phyloP scores from a whole-genome alignment of 2,888 invertebrate species.

The Hirtodrosophila duncani region DNA sequence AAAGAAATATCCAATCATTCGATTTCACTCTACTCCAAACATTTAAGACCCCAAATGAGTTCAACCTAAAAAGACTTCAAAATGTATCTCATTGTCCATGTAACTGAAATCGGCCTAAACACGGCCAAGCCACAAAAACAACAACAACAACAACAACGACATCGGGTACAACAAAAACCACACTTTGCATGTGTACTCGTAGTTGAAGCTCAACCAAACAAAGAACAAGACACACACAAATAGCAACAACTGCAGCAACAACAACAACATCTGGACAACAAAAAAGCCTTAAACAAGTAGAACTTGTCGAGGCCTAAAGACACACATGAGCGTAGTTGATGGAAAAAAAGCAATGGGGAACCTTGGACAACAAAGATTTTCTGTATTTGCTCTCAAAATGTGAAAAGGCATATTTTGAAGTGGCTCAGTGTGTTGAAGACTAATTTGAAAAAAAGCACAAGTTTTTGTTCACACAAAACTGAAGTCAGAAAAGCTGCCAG shows the following conservation, averaged over 20 bases:
- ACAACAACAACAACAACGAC: slow-evolving; percentile 24
- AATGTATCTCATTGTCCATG: slow-evolving; percentile 65
- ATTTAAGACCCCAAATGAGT: slow-evolving; percentile 44
- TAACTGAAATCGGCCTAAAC: slow-evolving; percentile 49
- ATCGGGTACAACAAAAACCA: slow-evolving; percentile 52
- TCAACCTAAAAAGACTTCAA: slow-evolving; percentile 43
- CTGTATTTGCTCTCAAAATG: too few species aligned
- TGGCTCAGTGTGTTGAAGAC: too few species aligned
- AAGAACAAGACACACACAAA: slow-evolving; percentile 32
- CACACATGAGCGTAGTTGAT: slow-evolving; percentile 32
- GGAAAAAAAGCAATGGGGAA: background rate
- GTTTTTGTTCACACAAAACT: too few species aligned
- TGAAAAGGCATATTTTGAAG: too few species aligned
- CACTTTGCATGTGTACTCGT: slow-evolving; percentile 68
- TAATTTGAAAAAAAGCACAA: too few species aligned
- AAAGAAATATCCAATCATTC: too few species aligned
- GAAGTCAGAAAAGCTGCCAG: too few species aligned
- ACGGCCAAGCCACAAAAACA: slow-evolving; percentile 30
- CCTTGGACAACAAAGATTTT: too few species aligned
- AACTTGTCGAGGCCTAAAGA: slow-evolving; percentile 60
- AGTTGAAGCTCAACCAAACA: slow-evolving; percentile 35
- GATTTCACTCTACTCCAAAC: too few species aligned
- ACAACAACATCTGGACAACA: slow-evolving; percentile 44
- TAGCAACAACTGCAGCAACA: slow-evolving; percentile 16
- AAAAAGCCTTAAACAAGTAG: slow-evolving; percentile 57